A percentile compares a stretch with the other conserved stretches of the same genome.
These are phyloP conservation scores for Adelphocoris suturalis DNA, from an alignment of 2,888 invertebrate genomes.

Conservation along the genomic window DNA sequence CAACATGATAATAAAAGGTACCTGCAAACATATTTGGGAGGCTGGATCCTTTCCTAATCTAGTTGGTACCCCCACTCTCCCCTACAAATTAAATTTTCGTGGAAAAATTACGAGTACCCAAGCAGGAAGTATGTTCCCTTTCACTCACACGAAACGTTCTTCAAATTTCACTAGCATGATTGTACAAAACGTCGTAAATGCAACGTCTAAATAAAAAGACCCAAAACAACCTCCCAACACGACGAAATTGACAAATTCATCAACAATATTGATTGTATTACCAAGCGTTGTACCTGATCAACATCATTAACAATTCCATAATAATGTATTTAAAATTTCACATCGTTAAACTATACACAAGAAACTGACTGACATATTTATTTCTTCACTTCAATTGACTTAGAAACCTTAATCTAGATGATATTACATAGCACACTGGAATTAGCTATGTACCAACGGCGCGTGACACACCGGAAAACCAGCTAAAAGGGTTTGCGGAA, in stretches of 20 bases:
- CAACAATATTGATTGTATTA: conserved; percentile 49
- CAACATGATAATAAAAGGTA: no score
- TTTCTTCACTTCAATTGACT: conserved; percentile 53
- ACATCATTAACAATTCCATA: conserved; percentile 40
- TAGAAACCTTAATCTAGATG: conserved; percentile 62
- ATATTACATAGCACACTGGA: conserved; percentile 46
- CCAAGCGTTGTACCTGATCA: conserved; percentile 37
- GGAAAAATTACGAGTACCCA: neutral
- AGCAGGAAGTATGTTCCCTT: neutral
- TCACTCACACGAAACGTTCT: neutral
- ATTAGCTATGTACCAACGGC: conserved; percentile 23
- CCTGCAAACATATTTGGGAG: no score
- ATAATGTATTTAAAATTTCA: conserved; percentile 17
- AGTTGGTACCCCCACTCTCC: neutral
- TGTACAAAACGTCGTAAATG: conserved; percentile 11
- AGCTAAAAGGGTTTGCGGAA: conserved; percentile 16
- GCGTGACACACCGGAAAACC: neutral
- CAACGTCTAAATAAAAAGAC: conserved; percentile 10
- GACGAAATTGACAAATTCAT: conserved; percentile 44
- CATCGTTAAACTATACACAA: conserved; percentile 44
- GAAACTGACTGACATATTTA: neutral
- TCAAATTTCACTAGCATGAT: conserved; percentile 8
- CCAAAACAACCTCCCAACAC: neutral
- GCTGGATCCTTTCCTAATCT: no score
- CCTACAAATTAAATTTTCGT: neutral